These are phyloP conservation scores for Heliconius erato DNA, from an alignment of 2,888 invertebrate species.

Conservation along the genomic window DNA sequence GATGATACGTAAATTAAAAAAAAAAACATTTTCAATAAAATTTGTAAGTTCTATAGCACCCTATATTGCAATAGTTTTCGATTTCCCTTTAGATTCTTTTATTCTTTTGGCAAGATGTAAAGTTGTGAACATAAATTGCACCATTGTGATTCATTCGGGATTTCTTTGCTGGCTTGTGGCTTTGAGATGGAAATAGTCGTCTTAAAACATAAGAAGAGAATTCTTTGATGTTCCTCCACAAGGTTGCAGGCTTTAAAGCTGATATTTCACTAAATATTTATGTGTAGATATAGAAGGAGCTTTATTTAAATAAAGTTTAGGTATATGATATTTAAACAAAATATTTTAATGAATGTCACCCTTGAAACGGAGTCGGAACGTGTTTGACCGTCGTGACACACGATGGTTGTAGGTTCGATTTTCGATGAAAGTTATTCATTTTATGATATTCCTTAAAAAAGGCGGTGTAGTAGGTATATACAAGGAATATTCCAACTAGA, in stretches of 20 bases:
- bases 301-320: too few species aligned
- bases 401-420: too few species aligned
- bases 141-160: slow-evolving; percentile 31
- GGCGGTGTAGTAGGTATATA: too few species aligned
- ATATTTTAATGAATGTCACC: too few species aligned
- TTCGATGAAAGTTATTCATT: too few species aligned
- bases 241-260: slow-evolving; percentile 24
- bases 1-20: too few species aligned
- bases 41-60: not conserved
- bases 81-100: slow-evolving; percentile 20
- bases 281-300: not conserved
- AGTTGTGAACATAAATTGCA: slow-evolving; percentile 35
- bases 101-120: slow-evolving; percentile 27
- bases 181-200: slow-evolving; percentile 34
- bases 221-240: slow-evolving; percentile 28
- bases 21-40: not conserved
- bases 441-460: too few species aligned
- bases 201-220: slow-evolving; percentile 28
- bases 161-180: slow-evolving; percentile 28
- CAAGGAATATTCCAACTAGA: too few species aligned
- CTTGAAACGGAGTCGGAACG: too few species aligned
- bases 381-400: too few species aligned
- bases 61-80: slow-evolving; percentile 11
- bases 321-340: too few species aligned
- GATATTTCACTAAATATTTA: slow-evolving; percentile 9